Base-by-base conservation (phyloP, 2,888 invertebrate genomes). In the Sesia apiformis region DNA sequence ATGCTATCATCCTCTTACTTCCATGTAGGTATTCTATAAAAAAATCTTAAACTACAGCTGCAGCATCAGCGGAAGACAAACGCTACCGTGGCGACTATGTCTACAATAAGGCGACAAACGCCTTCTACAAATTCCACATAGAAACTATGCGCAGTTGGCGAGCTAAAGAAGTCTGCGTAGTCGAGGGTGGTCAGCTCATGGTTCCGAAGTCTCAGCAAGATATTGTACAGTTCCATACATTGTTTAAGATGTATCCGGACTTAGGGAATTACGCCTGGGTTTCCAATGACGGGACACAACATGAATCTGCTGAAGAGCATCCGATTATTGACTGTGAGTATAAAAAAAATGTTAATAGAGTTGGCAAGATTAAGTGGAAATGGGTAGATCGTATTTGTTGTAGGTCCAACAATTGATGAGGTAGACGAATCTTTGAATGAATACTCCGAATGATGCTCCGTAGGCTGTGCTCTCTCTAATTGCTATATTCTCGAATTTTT, bases 41-140 rank as follows among this genome's bases (percentile, higher is more conserved):
- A 23, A 23, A 23, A 23, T 23, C 7, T 46, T 4, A 8, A 46
- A 8, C 23, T 46, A 8, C 23, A 46, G 46, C 62, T 4, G 54
- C 60, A 3, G 58, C 64, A 41, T 62, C 3, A 40, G 56, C 4
- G 5, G 6, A 7, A 42, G 60, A 59, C 1, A 78, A 74, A 55
- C 60, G 58, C 0, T 84, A 76, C 55, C 72, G 85, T 0, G 52
- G 56, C 0, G 85, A 85, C 58, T 85, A 84, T 53, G 69, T 59
- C 3, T 85, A 82, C 61, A 78, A 78, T 53, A 51, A 49, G 1
- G 67, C 64, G 42, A 70, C 78, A 0, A 69, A 80, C 55, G 74
- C 82, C 0, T 85, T 78, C 63, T 84, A 84, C 65, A 85, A 85
- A 57, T 62, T 85, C 0, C 84, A 85, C 56, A 67, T 71, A 0